These are phyloP conservation scores for Pegoplata infirma DNA, from an alignment of 2,888 invertebrate species.

Conservation along the genomic window DNA sequence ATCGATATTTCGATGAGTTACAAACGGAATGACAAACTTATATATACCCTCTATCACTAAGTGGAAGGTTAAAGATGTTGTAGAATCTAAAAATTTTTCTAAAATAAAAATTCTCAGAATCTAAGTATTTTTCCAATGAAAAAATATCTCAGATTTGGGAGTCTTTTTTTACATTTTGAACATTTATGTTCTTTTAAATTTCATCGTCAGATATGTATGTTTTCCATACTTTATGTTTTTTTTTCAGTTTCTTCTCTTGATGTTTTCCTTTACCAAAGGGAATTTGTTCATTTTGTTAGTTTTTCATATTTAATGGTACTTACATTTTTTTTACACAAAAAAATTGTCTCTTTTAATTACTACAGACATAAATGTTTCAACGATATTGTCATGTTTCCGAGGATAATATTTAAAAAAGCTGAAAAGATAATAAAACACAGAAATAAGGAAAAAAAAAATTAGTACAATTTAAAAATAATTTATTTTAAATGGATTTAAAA, in stretches of 20 bases:
- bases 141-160: no score
- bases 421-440: constrained; percentile 34
- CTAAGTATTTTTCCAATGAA: no score
- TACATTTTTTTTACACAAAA: constrained; percentile 22
- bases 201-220: neutral
- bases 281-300: constrained; percentile 62
- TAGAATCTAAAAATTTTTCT: no score
- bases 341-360: constrained; percentile 47
- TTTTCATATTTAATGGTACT: constrained; percentile 57
- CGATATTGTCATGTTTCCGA: constrained; percentile 37
- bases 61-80: no score
- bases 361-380: neutral
- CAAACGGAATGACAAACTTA: no score
- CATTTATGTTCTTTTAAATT: neutral
- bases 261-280: constrained; percentile 37
- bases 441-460: neutral
- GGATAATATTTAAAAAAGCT: constrained; percentile 45
- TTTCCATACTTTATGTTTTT: neutral
- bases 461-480: neutral
- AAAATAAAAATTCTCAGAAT: no score
- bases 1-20: no score
- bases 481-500: no score
- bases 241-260: neutral
- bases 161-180: no score
- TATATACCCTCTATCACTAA: no score